phyloP scores from a whole-genome alignment of 30 jellyfish, hydroid and myxozoan species.

The Rhopilema esculentum region DNA sequence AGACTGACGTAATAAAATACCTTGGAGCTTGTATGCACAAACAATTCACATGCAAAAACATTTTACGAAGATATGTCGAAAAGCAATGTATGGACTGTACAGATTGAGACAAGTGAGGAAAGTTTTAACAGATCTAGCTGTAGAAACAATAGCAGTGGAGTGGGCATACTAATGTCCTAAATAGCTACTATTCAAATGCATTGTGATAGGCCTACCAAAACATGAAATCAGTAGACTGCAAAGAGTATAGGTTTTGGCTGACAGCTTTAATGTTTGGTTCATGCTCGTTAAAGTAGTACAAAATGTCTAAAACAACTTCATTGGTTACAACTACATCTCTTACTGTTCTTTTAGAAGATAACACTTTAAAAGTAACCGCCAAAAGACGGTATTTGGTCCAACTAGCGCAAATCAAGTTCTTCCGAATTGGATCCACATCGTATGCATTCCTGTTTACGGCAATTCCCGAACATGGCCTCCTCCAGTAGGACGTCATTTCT shows the following conservation, averaged over 20 bases:
- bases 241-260: slow-evolving; percentile 28
- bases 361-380: no score
- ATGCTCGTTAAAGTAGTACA: no score
- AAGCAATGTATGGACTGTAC: slow-evolving; percentile 64
- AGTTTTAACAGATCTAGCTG: slow-evolving; percentile 56
- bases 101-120: slow-evolving; percentile 51
- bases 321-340: no score
- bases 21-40: slow-evolving; percentile 67
- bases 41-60: slow-evolving; percentile 54
- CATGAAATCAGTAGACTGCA: slow-evolving; percentile 42
- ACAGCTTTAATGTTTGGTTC: no score
- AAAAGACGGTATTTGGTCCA: no score
- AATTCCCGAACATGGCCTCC: no score
- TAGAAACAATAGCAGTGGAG: slow-evolving; percentile 48
- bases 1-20: slow-evolving; percentile 43
- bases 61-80: slow-evolving; percentile 41
- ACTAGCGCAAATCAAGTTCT: no score
- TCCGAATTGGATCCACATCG: no score
- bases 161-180: slow-evolving; percentile 61
- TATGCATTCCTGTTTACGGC: no score
- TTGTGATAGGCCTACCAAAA: slow-evolving; percentile 61
- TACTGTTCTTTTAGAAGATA: no score
- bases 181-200: slow-evolving; percentile 50
- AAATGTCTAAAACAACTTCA: no score
- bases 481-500: no score